Evolutionary conservation across 1,140 invertebrate species (phyloP), one percentile per base, ranked within the genome.

Genomic region (Colletes latitarsis): DNA sequence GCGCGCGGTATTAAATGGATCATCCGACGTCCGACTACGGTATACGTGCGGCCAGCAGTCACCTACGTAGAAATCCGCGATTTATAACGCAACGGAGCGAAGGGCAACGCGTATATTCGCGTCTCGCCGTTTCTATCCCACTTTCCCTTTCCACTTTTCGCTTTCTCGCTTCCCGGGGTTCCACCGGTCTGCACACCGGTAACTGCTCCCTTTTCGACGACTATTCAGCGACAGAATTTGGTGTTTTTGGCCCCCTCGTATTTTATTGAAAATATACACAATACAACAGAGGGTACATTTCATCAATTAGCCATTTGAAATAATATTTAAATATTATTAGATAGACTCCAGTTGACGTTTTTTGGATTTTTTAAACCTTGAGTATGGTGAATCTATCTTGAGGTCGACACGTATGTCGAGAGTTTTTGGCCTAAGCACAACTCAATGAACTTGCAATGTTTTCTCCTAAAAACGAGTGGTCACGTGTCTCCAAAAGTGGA

Each of bases 1-100:
- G 79, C 80, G 84, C 73, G 82, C 84, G 84, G 86, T 82, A 88
- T 88, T 88, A 88, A 86, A 85, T 88, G 86, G 86, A 88, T 88
- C 86, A 88, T 88, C 86, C 86, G 64, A 80, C 75, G 83, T 88
- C 83, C 85, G 81, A 87, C 76, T 83, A 87, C 67, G 84, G 81
- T 85, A 82, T 85, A 87, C 84, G 80, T 52, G 82, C 75, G 70
- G 85, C 74, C 82, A 60, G 70, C 83, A 87, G 85, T 85, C 85
- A 83, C 68, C 86, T 83, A 88, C 83, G 73, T 88, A 88, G 86
- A 88, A 87, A 85, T 85, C 77, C 72, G 83, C 87, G 85, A 88
- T 88, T 88, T 87, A 87, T 87, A 88, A 87, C 85, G 62, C 84
- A 74, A 63, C 82, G 71, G 82, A 75, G 77, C 84, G 84, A 81